These are phyloP conservation scores for Cassiopea andromeda DNA, from an alignment of 30 jellyfish, hydroid and myxozoan genomes.

Conservation along the genomic window DNA sequence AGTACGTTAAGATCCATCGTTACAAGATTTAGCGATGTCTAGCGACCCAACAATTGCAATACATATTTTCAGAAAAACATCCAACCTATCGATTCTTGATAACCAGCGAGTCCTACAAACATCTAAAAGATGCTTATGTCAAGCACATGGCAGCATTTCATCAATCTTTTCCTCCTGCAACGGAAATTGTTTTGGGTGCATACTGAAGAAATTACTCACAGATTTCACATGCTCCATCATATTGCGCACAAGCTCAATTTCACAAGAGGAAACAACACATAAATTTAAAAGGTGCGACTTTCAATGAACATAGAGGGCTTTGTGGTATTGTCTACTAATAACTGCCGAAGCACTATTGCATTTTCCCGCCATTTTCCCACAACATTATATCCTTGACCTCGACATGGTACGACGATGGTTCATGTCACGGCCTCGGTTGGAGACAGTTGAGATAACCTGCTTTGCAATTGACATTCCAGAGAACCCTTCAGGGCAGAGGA, in stretches of 20 bases:
- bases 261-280: slow-evolving; percentile 63
- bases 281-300: slow-evolving; percentile 73
- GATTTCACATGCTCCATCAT: slow-evolving; percentile 64
- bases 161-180: slow-evolving; percentile 1
- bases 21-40: slow-evolving; percentile 8
- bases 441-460: slow-evolving; percentile 25
- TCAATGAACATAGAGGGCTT: slow-evolving; percentile 75
- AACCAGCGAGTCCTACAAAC: slow-evolving; percentile 63
- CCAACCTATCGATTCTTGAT: slow-evolving; percentile 55
- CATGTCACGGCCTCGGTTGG: slow-evolving; percentile 38
- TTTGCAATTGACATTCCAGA: slow-evolving; percentile 62
- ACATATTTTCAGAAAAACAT: slow-evolving; percentile 4
- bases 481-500: slow-evolving; percentile 70
- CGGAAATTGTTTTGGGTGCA: slow-evolving; percentile 15
- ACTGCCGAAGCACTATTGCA: slow-evolving; percentile 59
- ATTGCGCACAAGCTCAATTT: slow-evolving; percentile 39
- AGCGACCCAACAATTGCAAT: slow-evolving; percentile 34
- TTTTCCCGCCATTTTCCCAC: slow-evolving; percentile 83
- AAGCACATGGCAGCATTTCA: slow-evolving; percentile 16
- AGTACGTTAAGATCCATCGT: slow-evolving; percentile 28
- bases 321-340: slow-evolving; percentile 12
- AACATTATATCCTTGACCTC: slow-evolving; percentile 87
- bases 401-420: no score
- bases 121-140: slow-evolving; percentile 25
- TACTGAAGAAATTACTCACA: slow-evolving; percentile 21